A percentile compares a stretch with the other conserved stretches of the same genome.
Evolutionary conservation across 2,888 invertebrate genomes (phyloP).

Genomic region (Eretmocerus hayati): DNA sequence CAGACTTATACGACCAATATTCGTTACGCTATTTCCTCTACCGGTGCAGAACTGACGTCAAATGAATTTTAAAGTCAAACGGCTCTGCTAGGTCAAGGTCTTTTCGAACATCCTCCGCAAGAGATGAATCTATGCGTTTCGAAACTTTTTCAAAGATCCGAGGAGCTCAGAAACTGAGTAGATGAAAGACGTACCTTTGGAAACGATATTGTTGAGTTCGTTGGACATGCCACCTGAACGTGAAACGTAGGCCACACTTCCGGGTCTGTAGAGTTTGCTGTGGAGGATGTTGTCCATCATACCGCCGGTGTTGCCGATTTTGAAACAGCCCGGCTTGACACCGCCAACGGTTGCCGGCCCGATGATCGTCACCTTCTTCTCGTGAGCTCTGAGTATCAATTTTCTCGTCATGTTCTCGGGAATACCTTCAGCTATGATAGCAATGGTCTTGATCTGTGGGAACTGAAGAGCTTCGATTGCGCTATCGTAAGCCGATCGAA

Average conservation of each 20-base stretch:
- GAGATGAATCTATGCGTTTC: too few species aligned
- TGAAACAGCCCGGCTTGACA: constrained; percentile 97
- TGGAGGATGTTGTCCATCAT: constrained; percentile 99
- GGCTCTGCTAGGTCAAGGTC: too few species aligned
- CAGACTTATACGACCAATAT: too few species aligned
- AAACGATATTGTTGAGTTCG: constrained; percentile 95
- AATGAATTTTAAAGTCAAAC: too few species aligned
- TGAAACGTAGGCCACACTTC: constrained; percentile 97
- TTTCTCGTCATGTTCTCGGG: constrained; percentile 98
- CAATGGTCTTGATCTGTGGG: constrained; percentile 91
- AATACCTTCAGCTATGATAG: constrained; percentile 98
- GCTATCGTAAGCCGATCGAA: constrained; percentile 95
- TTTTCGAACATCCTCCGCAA: too few species aligned
- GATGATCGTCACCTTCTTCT: constrained; percentile 80
- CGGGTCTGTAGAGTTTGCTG: constrained; percentile 92
- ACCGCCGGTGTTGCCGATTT: constrained; percentile 98
- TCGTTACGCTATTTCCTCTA: too few species aligned
- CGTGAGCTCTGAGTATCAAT: constrained; percentile 75
- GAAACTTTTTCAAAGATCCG: too few species aligned
- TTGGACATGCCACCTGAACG: constrained; percentile 99
- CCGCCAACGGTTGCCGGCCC: constrained; percentile 96
- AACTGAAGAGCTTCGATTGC: constrained; percentile 90
- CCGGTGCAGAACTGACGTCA: too few species aligned
- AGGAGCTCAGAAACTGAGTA: too few species aligned
- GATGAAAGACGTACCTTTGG: too few species aligned